Conservation (phyloP, 2,888 invertebrate species). For the Acronicta leporina region DNA sequence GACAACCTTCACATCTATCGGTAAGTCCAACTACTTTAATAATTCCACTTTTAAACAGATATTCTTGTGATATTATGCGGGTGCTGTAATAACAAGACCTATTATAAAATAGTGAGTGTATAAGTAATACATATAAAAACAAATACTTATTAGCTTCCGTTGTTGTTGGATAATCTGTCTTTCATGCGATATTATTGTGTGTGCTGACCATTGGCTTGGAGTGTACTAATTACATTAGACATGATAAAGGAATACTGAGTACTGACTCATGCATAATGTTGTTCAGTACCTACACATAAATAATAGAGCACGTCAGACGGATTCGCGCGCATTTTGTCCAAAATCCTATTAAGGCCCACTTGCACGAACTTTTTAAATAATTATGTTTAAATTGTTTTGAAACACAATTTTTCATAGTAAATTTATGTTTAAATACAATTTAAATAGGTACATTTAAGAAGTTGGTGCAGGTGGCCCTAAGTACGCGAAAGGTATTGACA, state of each 20-base stretch:
- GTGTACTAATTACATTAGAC: constrained; percentile 50
- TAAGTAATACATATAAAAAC: constrained; percentile 25
- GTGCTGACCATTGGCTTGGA: constrained; percentile 15
- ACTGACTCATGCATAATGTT: constrained; percentile 40
- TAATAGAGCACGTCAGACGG: constrained; percentile 36
- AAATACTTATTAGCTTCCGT: constrained; percentile 17
- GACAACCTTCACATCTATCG: constrained; percentile 35
- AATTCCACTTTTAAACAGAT: neutral
- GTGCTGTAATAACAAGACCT: constrained; percentile 16
- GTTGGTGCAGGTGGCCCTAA: too few species aligned
- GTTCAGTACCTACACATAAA: constrained; percentile 32
- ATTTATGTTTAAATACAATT: too few species aligned
- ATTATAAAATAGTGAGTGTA: constrained; percentile 24
- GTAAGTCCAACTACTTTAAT: constrained; percentile 46
- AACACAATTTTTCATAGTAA: too few species aligned
- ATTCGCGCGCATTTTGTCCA: constrained; percentile 51
- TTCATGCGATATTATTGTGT: constrained; percentile 17
- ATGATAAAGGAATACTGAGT: constrained; percentile 29
- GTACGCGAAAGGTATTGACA: neutral
- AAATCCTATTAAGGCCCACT: too few species aligned
- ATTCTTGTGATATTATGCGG: neutral
- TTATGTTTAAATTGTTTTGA: too few species aligned
- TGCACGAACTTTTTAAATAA: too few species aligned
- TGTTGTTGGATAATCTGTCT: constrained; percentile 19
- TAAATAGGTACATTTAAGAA: too few species aligned